phyloP scores from a whole-genome alignment of 2,113 vertebrate genomes.

The Lucifuga dentata region DNA sequence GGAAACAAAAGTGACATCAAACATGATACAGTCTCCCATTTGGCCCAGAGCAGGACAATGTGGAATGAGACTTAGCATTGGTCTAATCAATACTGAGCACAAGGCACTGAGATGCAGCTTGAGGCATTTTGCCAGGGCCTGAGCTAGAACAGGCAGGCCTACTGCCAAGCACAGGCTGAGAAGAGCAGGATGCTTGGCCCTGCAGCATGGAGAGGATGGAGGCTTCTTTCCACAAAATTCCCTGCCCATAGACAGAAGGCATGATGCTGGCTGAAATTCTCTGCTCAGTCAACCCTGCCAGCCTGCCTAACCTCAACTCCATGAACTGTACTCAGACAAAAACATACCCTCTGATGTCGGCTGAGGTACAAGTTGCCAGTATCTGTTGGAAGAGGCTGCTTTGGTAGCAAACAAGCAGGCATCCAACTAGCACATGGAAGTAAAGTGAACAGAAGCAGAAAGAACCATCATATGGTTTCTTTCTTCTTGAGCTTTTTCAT shows the following conservation, averaged over 20 bases:
- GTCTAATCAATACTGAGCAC: constrained; percentile 78
- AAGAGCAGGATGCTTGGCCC: constrained; percentile 43
- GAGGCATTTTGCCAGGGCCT: constrained; percentile 61
- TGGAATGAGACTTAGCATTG: constrained; percentile 54
- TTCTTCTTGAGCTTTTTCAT: neutral
- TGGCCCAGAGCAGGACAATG: constrained; percentile 49
- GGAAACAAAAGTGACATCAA: constrained; percentile 65
- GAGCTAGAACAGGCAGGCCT: constrained; percentile 56
- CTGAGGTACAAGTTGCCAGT: constrained; percentile 1
- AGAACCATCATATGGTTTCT: neutral
- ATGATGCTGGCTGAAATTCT: constrained; percentile 27
- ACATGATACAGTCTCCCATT: constrained; percentile 54
- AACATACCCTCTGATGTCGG: neutral
- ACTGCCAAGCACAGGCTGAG: constrained; percentile 71
- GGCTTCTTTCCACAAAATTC: constrained; percentile 43
- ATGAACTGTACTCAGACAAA: neutral
- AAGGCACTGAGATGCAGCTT: constrained; percentile 70
- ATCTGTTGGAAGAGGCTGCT: constrained; percentile 6
- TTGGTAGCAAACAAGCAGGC: neutral
- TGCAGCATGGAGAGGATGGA: constrained; percentile 43
- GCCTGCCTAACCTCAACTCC: constrained; percentile 13
- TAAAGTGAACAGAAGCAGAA: neutral
- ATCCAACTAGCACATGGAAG: neutral
- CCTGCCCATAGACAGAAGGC: constrained; percentile 38
- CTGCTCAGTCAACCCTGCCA: constrained; percentile 6